Conservation (phyloP, 1,140 invertebrate species). For the Drosophila ananassae region DNA sequence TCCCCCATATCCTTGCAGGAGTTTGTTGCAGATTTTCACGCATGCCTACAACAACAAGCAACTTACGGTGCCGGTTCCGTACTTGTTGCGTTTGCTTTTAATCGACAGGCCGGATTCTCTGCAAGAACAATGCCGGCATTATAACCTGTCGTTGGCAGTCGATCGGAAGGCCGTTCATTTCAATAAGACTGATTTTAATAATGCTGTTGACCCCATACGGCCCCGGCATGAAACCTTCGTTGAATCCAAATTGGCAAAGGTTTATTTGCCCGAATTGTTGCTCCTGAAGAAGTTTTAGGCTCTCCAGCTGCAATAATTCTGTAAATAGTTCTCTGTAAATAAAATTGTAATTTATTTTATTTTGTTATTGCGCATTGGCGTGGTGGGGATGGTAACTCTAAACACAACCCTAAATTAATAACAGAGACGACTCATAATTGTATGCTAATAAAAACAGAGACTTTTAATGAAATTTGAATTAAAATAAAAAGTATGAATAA, state of each 20-base stretch:
- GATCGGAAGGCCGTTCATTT: conserved; percentile 65
- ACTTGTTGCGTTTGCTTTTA: conserved; percentile 75
- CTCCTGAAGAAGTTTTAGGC: conserved; percentile 61
- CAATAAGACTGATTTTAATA: conserved; percentile 70
- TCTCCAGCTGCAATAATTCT: neutral
- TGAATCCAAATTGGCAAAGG: conserved; percentile 62
- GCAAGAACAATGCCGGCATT: conserved; percentile 68
- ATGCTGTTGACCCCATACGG: conserved; percentile 26
- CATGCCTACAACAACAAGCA: conserved; percentile 85
- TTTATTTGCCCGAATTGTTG: conserved; percentile 73
- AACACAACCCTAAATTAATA: conserved; percentile 15
- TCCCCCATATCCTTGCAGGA: conserved; percentile 66
- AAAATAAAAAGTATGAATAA: too few relatives aligned
- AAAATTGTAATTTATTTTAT: conserved; percentile 5
- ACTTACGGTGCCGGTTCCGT: conserved; percentile 84
- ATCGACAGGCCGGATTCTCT: conserved; percentile 61
- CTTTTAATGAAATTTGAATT: too few relatives aligned
- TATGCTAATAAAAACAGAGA: too few relatives aligned
- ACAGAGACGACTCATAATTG: too few relatives aligned
- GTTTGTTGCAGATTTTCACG: conserved; percentile 85
- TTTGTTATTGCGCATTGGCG: conserved; percentile 36
- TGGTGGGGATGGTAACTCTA: conserved; percentile 39
- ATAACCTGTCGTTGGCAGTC: conserved; percentile 47
- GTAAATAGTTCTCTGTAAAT: conserved; percentile 18
- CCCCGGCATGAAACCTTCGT: conserved; percentile 58